A percentile compares a stretch with the other conserved stretches of the same genome.
These are phyloP conservation scores for Galagoides demidoff DNA, from an alignment of 2,797 vertebrate species.

Conservation along the genomic window DNA sequence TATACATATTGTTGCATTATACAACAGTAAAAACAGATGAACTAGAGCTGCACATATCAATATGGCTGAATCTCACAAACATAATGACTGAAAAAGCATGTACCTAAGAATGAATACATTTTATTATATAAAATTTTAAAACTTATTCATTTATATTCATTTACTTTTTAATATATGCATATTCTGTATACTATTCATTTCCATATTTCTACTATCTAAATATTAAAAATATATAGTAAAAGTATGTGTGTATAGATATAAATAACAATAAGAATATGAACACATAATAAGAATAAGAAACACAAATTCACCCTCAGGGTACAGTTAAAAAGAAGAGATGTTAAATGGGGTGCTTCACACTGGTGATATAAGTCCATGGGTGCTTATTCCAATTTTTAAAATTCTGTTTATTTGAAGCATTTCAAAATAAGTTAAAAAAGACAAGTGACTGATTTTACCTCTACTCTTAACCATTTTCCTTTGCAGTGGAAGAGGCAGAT, in stretches of 20 bases:
- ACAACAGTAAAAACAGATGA: neutral
- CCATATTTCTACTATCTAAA: neutral
- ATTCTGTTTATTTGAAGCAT: neutral
- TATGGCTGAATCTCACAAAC: neutral
- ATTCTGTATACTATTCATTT: neutral
- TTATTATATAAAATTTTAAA: neutral
- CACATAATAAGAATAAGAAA: conserved; percentile 2
- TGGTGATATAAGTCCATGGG: neutral
- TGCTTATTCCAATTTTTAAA: neutral
- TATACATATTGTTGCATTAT: neutral
- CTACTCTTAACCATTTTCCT: conserved; percentile 94
- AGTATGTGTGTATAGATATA: neutral
- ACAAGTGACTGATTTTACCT: conserved; percentile 88
- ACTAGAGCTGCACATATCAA: neutral
- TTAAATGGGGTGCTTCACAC: neutral
- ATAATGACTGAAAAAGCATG: neutral
- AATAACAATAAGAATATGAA: neutral
- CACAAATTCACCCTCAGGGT: neutral
- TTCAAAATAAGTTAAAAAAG: conserved; percentile 12
- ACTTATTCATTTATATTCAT: neutral
- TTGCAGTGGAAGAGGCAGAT: conserved; percentile 93
- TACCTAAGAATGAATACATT: neutral
- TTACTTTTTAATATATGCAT: conserved; percentile 27
- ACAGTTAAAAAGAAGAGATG: neutral
- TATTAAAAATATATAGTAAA: neutral